These are phyloP conservation scores for Dendropsophus ebraccatus DNA, from an alignment of 2,113 vertebrate species.

Conservation along the genomic window DNA sequence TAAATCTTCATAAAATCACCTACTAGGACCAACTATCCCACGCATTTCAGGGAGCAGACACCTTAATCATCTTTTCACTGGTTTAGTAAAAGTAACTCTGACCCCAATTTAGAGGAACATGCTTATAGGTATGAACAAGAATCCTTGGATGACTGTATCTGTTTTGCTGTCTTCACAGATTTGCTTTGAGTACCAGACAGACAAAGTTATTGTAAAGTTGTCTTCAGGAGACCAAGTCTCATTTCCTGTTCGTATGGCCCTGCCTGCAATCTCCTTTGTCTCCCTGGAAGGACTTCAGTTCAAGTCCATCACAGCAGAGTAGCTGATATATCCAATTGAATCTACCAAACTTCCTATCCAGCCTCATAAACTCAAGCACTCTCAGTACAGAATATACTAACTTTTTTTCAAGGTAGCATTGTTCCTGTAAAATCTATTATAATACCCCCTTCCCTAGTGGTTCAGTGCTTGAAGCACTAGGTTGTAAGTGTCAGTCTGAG, in stretches of 20 bases:
- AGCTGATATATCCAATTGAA: neutral
- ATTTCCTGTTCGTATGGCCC: slow-evolving; percentile 18
- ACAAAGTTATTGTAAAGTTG: slow-evolving; percentile 28
- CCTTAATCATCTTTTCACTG: no score
- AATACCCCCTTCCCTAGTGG: no score
- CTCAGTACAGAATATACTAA: neutral
- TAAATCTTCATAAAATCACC: no score
- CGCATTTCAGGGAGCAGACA: no score
- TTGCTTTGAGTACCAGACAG: slow-evolving; percentile 35
- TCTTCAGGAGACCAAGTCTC: neutral
- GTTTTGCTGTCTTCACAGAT: neutral
- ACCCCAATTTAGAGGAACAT: no score
- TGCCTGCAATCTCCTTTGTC: neutral
- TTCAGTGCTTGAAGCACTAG: neutral
- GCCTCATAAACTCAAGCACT: no score
- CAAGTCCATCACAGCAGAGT: slow-evolving; percentile 25
- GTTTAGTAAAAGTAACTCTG: neutral
- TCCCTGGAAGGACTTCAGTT: slow-evolving; percentile 29
- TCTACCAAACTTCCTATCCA: neutral
- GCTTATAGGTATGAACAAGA: no score
- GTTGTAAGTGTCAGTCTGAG: no score
- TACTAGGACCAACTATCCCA: no score
- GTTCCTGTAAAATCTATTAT: neutral
- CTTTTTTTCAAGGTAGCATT: neutral
- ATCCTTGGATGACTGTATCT: neutral